A percentile compares a stretch with the other conserved stretches of the same genome.
Evolutionary conservation across 2,888 invertebrate genomes (phyloP).

Genomic region (Nasonovia ribisnigri): DNA sequence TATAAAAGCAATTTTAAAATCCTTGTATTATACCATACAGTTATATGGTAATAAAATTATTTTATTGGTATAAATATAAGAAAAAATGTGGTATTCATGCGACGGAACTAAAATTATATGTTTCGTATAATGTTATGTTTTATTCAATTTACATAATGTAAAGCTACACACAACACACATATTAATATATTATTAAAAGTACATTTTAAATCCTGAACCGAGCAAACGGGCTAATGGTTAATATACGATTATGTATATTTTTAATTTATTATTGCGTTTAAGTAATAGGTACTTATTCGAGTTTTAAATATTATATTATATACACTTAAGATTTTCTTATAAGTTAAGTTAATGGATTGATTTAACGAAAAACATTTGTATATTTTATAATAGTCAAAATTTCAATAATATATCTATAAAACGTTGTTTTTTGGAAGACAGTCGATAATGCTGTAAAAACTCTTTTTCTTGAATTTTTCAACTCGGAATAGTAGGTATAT

Average conservation of each 20-base stretch:
- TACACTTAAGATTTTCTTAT: neutral
- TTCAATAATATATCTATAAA: neutral
- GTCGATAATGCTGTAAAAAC: neutral
- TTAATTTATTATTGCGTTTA: neutral
- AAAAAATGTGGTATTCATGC: neutral
- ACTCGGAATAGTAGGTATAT: neutral
- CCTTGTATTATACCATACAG: neutral
- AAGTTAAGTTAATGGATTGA: neutral
- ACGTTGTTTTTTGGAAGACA: neutral
- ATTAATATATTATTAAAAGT: neutral
- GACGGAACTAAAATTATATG: neutral
- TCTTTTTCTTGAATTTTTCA: neutral
- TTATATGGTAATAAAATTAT: neutral
- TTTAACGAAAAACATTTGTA: neutral
- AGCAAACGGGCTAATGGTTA: neutral
- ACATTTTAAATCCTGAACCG: neutral
- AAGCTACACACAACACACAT: neutral
- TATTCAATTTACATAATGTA: neutral
- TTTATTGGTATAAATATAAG: neutral
- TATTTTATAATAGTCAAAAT: neutral
- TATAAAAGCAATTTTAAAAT: neutral
- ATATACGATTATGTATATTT: neutral
- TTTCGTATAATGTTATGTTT: neutral
- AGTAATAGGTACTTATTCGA: neutral
- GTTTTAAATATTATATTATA: neutral